phyloP scores from a whole-genome alignment of 1,140 invertebrate species.

The Brachionus manjavacas region DNA sequence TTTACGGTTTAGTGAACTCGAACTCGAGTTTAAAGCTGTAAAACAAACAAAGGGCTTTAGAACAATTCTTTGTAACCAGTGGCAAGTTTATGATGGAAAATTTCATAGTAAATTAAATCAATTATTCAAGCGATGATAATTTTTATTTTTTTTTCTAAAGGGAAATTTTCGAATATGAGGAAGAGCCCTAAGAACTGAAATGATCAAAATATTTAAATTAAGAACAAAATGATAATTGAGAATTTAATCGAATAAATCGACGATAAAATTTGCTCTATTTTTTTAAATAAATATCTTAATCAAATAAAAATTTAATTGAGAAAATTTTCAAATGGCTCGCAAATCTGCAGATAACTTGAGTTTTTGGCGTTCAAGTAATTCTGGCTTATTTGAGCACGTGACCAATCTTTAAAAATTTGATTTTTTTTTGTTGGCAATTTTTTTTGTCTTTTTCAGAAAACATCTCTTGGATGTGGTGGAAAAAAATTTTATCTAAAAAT shows the following conservation, averaged over 20 bases:
- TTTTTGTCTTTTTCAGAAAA: no score
- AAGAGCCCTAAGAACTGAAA: slow-evolving; percentile 1
- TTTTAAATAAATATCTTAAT: neutral
- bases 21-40: neutral
- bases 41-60: neutral
- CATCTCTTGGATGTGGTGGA: neutral
- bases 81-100: neutral
- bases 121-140: slow-evolving; percentile 35
- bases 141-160: slow-evolving; percentile 3
- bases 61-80: neutral
- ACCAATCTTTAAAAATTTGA: neutral
- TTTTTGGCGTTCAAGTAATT: neutral
- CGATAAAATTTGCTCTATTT: slow-evolving; percentile 27
- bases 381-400: neutral
- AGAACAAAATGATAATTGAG: slow-evolving; percentile 3
- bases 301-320: neutral
- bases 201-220: neutral
- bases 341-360: neutral
- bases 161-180: neutral
- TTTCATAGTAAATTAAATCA: slow-evolving; percentile 14
- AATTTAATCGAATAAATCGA: slow-evolving; percentile 15
- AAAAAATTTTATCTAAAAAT: neutral
- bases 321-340: neutral
- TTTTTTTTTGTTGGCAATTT: no score
- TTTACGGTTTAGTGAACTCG: neutral